Conservation (phyloP, 2,797 vertebrate genomes). For the Pipistrellus kuhlii region DNA sequence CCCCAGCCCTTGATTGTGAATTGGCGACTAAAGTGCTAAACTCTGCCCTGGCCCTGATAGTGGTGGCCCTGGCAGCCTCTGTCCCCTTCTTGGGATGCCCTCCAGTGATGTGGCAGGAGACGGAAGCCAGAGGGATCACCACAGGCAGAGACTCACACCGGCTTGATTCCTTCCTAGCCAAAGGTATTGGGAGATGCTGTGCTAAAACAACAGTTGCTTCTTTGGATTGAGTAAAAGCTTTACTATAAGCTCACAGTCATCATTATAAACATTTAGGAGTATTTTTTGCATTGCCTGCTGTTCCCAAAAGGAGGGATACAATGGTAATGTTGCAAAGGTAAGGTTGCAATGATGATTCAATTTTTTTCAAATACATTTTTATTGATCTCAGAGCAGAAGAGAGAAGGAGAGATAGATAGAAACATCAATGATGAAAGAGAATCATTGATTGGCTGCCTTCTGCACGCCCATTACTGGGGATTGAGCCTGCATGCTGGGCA, state of each 20-base stretch:
- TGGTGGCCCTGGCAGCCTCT: background rate
- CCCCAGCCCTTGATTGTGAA: background rate
- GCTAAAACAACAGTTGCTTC: background rate
- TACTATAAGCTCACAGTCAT: background rate
- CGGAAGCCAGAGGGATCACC: background rate
- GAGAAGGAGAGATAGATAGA: background rate
- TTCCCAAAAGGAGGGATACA: background rate
- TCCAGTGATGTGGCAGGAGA: background rate
- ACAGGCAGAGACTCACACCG: background rate
- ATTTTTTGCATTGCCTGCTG: background rate
- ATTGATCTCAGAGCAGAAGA: background rate
- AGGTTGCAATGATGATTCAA: conserved; percentile 98
- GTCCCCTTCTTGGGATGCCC: no score
- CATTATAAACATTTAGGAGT: background rate
- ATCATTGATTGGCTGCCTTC: background rate
- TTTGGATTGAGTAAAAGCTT: background rate
- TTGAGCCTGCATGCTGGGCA: background rate
- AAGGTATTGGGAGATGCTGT: no score
- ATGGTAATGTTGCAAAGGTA: conserved; percentile 92
- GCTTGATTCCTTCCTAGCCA: no score
- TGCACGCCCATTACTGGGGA: background rate
- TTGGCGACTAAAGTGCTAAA: background rate
- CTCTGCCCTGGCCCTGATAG: background rate
- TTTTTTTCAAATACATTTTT: conserved; percentile 68
- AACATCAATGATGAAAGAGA: no score